Percentiles rank a stretch among this genome's conserved stretches.
Evolutionary conservation across 2,797 vertebrate genomes (phyloP).

Genomic region (Acrossocheilus wenchowensis): DNA sequence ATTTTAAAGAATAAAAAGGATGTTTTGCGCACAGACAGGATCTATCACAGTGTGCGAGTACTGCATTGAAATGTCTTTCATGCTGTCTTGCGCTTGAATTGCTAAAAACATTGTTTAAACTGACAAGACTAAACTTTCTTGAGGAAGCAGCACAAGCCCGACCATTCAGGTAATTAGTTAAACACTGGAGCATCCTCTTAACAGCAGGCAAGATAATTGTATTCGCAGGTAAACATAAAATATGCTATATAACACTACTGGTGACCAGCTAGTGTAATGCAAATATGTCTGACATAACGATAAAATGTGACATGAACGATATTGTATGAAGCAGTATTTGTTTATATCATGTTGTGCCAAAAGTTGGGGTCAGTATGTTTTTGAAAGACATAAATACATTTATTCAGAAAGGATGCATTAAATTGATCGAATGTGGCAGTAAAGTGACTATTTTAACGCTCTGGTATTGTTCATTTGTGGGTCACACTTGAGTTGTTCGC

Average conservation of each 20-base stretch:
- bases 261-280: no score
- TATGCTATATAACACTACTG: neutral
- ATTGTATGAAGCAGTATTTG: no score
- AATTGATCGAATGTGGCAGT: neutral
- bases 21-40: no score
- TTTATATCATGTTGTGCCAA: no score
- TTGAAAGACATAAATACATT: neutral
- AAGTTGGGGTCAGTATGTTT: neutral
- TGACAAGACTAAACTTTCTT: neutral
- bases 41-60: neutral
- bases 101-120: neutral
- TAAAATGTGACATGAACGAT: no score
- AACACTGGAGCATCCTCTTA: neutral
- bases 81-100: neutral
- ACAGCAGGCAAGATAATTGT: neutral
- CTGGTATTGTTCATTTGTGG: no score
- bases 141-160: neutral
- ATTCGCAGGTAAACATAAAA: neutral
- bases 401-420: neutral
- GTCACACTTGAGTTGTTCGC: no score
- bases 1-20: no score
- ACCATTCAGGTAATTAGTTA: neutral
- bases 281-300: no score
- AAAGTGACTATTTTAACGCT: neutral
- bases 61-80: neutral